Base-by-base conservation (phyloP, 1,140 invertebrate species). In the Andrena cerasifolii region DNA sequence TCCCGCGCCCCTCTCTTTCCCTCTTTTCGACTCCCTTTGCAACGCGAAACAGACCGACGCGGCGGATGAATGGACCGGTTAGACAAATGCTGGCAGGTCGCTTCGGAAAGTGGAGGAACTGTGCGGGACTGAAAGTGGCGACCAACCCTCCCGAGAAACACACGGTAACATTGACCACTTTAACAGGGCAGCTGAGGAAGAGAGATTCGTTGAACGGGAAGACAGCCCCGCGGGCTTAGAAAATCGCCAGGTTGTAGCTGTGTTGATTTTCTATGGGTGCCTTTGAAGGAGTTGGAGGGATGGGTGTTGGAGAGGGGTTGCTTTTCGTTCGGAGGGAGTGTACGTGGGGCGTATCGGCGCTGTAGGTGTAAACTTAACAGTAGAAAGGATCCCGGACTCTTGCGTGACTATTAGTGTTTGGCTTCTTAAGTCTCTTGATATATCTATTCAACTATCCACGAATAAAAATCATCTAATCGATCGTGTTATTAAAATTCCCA, bases 61-160 rank as follows among this genome's bases (percentile, higher is more conserved):
- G 31, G 49, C 68, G 67, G 68, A 85, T 84, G 82, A 85, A 84
- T 85, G 83, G 82, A 80, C 74, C n/a, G 67, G 56, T 70, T 49
- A 70, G 68, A 76, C 77, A 72, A 83, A 83, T 68, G 77, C 58
- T 58, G 71, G 77, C 36, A 58, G 51, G 63, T 43, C 66, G 65
- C 65, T 70, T 76, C 71, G 56, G 68, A 79, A 72, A 83, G 58
- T 61, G 59, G 61, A 63, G 51, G 63, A 82, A 75, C 33, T 54
- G 49, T 40, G 59, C 24, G 31, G 45, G 36, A 31, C 40, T 71
- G 26, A 72, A 78, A 81, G 45, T 47, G 54, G 40, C 61, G 26
- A 28, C 56, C 71, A 74, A 12, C 67, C 65, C 24, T 3, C 51
- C 66, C 40, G 47, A 54, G 33, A 36, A 43, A 62, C 59, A 54